These are phyloP conservation scores for Apaloderma vittatum DNA, from an alignment of 2,113 vertebrate species.

Conservation along the genomic window DNA sequence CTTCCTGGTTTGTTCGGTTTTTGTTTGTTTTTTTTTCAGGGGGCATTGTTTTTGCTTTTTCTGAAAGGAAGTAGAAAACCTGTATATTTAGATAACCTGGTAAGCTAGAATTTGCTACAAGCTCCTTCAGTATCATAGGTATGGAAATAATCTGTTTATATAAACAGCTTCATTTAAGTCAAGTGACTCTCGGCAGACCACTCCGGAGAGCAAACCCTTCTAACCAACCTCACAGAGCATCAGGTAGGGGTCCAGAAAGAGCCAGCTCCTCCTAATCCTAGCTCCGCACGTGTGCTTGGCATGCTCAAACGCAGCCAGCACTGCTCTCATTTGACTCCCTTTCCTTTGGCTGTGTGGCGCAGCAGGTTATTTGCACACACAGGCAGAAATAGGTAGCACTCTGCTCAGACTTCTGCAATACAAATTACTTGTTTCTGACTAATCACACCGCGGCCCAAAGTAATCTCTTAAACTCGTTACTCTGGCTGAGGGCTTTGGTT, in stretches of 20 bases:
- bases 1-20: neutral
- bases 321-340: neutral
- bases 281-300: accelerated
- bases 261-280: neutral
- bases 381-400: neutral
- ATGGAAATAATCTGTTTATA: neutral
- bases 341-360: neutral
- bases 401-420: neutral
- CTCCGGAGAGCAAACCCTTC: neutral
- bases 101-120: neutral
- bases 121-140: neutral
- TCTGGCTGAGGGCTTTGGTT: neutral
- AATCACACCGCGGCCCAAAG: neutral
- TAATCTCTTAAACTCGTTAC: neutral
- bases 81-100: neutral
- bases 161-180: neutral
- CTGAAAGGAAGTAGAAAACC: neutral
- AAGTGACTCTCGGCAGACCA: neutral
- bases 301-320: neutral
- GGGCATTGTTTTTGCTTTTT: too few species aligned
- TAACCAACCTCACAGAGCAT: neutral
- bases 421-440: neutral
- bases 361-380: neutral
- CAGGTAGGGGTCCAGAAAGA: neutral
- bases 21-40: neutral